Evolutionary conservation across 2,888 invertebrate genomes (phyloP), one percentile per base, ranked within the genome.

Genomic region (Agrochola circellaris): DNA sequence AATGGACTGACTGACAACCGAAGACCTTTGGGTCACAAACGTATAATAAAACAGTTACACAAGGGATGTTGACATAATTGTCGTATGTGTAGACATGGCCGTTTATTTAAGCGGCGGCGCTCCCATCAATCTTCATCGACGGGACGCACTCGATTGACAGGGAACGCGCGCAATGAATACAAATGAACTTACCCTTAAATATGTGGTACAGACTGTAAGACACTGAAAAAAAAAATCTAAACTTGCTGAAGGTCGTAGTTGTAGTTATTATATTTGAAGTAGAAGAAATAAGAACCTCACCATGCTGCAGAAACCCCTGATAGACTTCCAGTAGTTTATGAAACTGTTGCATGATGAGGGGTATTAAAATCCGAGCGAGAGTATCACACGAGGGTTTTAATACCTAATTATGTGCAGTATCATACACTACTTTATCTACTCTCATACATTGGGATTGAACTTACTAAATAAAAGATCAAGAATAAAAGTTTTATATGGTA

Each of bases 121-220:
- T 82, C 81, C 77, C 92, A 93, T 93, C 92, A 91, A 93, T 93
- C 93, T 93, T 90, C 92, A 93, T 93, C 90, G 90, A 71, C 70
- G 85, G 88, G 88, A 89, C 89, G 90, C 89, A 89, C 82, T 78
- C 90, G 92, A 93, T 92, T 91, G 93, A 92, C 93, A 90, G 86
- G 86, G 84, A 88, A 80, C 88, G 88, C 87, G 90, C 88, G 88
- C 91, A 91, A 92, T 92, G 93, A 93, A 93, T 93, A 93, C 92
- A 91, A 89, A 93, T 92, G 90, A 92, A 89, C 87, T 81, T 75
- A 81, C 89, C 88, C 88, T 91, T 89, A 84, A 84, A 86, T 82
- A 65, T 82, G 79, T 86, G 89, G 91, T 81, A 67, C 86, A 88
- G 84, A 74, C n/a, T 42, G 60, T 60, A 73, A 85, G 87, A 75